phyloP scores from a whole-genome alignment of 2,888 invertebrate species.

The Quadriops clusia region DNA sequence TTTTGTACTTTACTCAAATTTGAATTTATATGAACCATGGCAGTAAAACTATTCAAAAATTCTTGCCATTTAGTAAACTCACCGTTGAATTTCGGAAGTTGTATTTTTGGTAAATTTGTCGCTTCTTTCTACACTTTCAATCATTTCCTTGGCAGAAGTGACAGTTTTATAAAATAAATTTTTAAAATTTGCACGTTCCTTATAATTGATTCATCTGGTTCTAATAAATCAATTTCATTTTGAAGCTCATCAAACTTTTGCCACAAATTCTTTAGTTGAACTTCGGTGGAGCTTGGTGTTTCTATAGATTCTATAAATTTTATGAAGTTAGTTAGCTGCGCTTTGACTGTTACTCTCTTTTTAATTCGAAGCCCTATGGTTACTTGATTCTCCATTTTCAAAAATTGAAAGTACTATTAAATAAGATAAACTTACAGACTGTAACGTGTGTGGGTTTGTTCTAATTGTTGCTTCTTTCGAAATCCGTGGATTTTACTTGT shows the following conservation, averaged over 20 bases:
- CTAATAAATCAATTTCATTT: constrained; percentile 4
- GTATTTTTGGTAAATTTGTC: constrained; percentile 6
- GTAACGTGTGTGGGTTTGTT: no score
- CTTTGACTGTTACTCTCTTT: no score
- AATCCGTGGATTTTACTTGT: no score
- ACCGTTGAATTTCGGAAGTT: constrained; percentile 3
- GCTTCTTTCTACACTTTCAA: neutral
- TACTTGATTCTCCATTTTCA: no score
- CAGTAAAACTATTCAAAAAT: constrained; percentile 5
- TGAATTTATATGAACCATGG: constrained; percentile 4
- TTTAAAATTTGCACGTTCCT: constrained; percentile 4
- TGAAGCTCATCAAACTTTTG: constrained; percentile 5
- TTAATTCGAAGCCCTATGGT: no score
- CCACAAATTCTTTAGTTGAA: no score
- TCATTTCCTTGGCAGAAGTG: neutral
- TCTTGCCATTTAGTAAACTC: constrained; percentile 3
- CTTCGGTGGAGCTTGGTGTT: no score
- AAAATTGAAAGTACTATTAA: no score
- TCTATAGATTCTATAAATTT: no score
- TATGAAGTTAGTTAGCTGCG: no score
- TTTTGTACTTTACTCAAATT: constrained; percentile 3
- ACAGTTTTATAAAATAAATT: constrained; percentile 4
- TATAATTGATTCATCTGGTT: neutral
- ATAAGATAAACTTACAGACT: no score
- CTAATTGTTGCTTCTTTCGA: no score